Evolutionary conservation across 2,888 invertebrate species (phyloP), one percentile per base, ranked within the genome.

Genomic region (Hemithea aestivaria): DNA sequence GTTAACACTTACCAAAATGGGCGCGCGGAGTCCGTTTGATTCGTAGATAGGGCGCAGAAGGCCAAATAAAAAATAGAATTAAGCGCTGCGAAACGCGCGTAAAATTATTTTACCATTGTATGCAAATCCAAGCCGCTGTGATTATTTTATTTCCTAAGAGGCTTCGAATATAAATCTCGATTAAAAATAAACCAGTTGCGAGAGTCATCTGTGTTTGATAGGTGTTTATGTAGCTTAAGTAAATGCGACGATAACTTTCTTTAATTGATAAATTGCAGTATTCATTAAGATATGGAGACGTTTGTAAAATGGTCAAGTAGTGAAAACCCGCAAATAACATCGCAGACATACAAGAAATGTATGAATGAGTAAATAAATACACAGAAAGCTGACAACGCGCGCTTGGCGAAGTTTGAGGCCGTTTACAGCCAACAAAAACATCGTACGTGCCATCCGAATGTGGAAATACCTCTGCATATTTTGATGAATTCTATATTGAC

Each of bases 101-200:
- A 87, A 87, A 87, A 87, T 87, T 87, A 87, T 87, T 85, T 87
- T 85, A 82, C 87, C 87, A 87, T 87, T 87, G 87, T 87, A 87
- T 87, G 87, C 87, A 87, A 87, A 87, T 87, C 75, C 59, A 73
- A 68, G 73, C 71, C 63, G 77, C 74, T 65, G 84, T 87, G 85
- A 87, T 87, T 85, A 87, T 87, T 87, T 87, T 87, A 87, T 87
- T 87, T 85, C 81, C 83, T 85, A 84, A 81, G 81, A 84, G 72
- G 65, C 68, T 66, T 69, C 66, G 76, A 75, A 73, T 81, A 85
- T 87, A 85, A 85, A 85, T 85, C 80, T 73, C 71, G 74, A 66
- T 75, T 72, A 72, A 81, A 82, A 80, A 82, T 48, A 47, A 53
- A 48, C 47, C 46, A 45, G 33, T 43, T 47, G 36, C 48, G 41